Conservation (phyloP, 2,797 vertebrate species). For the Bradypus variegatus region DNA sequence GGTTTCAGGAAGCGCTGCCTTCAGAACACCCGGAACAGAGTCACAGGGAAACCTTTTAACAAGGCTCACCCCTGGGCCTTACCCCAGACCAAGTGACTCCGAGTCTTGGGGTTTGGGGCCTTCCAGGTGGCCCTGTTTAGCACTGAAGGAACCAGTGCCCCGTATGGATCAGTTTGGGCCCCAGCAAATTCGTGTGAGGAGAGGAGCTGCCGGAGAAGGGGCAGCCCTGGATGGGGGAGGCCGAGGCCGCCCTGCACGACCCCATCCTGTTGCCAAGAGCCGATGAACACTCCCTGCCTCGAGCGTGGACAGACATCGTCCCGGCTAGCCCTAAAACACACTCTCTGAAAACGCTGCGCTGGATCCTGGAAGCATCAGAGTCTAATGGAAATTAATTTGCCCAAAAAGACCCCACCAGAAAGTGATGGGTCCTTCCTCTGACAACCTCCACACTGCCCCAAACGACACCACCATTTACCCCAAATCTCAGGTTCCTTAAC, state of each 20-base stretch:
- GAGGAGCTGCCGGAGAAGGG: not conserved
- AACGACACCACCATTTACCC: fast-evolving
- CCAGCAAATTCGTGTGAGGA: not conserved
- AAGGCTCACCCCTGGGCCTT: not conserved
- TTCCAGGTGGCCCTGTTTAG: not conserved
- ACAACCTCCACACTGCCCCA: not conserved
- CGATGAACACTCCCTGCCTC: not conserved
- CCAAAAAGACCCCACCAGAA: not conserved
- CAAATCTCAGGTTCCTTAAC: not conserved
- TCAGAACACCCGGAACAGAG: not conserved
- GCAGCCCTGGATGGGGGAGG: not conserved
- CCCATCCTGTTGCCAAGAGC: not conserved
- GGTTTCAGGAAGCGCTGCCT: not conserved
- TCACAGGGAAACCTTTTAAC: not conserved
- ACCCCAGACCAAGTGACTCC: not conserved
- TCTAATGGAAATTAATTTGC: not conserved
- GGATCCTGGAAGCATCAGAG: not conserved
- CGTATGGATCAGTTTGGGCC: not conserved
- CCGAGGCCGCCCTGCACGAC: too few relatives aligned
- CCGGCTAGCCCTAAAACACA: not conserved
- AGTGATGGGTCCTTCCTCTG: not conserved
- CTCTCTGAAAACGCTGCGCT: not conserved
- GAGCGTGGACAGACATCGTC: not conserved
- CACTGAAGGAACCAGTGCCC: not conserved
- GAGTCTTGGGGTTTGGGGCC: not conserved